Evolutionary conservation across 2,888 invertebrate genomes (phyloP).

Genomic region (Hermodice carunculata): DNA sequence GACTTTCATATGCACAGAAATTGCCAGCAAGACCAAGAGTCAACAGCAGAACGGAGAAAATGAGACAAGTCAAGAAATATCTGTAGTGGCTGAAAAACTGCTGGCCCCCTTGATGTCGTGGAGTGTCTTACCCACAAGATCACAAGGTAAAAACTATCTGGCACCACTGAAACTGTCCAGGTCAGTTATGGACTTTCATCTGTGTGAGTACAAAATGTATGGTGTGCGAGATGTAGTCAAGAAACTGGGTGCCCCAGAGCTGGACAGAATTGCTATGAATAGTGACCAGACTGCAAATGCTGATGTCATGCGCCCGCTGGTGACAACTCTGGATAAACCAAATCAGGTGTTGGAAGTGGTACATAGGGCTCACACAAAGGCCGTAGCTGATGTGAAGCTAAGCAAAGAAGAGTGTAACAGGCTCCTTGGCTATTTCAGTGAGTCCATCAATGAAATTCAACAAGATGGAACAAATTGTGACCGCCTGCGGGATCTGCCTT

Average conservation of each 20-base stretch:
- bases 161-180: slow-evolving; percentile 14
- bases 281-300: slow-evolving; percentile 13
- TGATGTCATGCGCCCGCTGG: slow-evolving; percentile 23
- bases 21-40: neutral
- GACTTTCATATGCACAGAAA: slow-evolving; percentile 14
- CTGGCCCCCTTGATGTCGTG: slow-evolving; percentile 28
- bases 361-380: slow-evolving; percentile 6
- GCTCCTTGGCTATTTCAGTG: slow-evolving; percentile 32
- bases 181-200: slow-evolving; percentile 19
- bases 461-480: too few relatives aligned
- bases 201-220: neutral
- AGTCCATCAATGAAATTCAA: slow-evolving; percentile 21
- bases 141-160: slow-evolving; percentile 8
- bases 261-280: slow-evolving; percentile 20
- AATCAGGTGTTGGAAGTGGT: slow-evolving; percentile 22
- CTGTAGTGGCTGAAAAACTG: neutral
- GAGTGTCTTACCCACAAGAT: slow-evolving; percentile 28
- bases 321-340: slow-evolving; percentile 36
- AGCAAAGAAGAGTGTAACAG: slow-evolving; percentile 14
- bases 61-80: neutral
- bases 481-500: slow-evolving; percentile 27
- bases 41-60: neutral
- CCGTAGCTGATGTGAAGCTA: neutral
- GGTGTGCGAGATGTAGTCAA: slow-evolving; percentile 15
- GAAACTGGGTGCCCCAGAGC: slow-evolving; percentile 30